phyloP scores from a whole-genome alignment of 2,113 vertebrate species.

The Pithys albifrons region DNA sequence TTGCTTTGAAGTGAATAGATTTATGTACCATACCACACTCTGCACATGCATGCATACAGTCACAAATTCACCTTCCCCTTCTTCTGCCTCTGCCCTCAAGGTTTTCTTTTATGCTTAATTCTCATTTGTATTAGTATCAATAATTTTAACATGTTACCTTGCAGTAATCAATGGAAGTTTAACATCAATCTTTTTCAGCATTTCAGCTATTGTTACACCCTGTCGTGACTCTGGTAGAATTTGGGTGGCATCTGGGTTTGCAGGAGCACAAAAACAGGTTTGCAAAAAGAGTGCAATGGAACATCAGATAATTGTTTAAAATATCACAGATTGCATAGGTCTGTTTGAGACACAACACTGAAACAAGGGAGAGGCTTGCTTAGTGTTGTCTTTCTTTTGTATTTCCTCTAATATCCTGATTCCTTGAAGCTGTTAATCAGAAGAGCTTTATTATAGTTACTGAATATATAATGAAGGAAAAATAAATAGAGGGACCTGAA shows the following conservation, averaged over 20 bases:
- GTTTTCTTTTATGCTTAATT: background rate
- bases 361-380: constrained; percentile 1
- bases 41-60: background rate
- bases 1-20: constrained; percentile 26
- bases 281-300: constrained; percentile 35
- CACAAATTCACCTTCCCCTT: background rate
- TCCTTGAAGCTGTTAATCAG: constrained; percentile 27
- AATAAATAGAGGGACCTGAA: constrained; percentile 1
- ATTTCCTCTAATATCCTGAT: constrained; percentile 21
- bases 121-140: background rate
- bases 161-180: constrained; percentile 60
- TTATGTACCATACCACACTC: background rate
- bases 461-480: constrained; percentile 30
- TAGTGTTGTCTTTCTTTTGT: constrained; percentile 27
- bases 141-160: constrained; percentile 47
- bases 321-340: constrained; percentile 44
- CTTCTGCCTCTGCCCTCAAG: background rate
- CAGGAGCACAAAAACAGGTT: constrained; percentile 7
- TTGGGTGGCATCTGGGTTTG: background rate
- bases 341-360: background rate
- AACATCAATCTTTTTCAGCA: constrained; percentile 39
- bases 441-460: constrained; percentile 62
- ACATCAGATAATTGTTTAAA: constrained; percentile 39
- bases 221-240: constrained; percentile 35
- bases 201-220: constrained; percentile 1